Evolutionary conservation across 2,797 vertebrate genomes (phyloP).

Genomic region (Triplophysa yarkandensis): DNA sequence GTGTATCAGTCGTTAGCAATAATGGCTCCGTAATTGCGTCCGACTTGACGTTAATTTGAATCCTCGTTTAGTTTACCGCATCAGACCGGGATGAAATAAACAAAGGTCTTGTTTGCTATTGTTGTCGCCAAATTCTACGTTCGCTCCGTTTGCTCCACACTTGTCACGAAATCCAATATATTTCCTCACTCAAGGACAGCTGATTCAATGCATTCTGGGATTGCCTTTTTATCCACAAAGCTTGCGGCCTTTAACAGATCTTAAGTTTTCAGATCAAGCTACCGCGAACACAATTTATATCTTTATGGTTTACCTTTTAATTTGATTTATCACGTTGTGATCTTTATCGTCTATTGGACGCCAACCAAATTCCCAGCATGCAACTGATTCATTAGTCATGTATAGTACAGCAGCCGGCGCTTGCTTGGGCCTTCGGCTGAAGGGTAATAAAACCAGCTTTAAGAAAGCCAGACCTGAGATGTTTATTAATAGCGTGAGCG

Average conservation of each 20-base stretch:
- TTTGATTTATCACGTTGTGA: not conserved
- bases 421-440: slow-evolving; percentile 42
- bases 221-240: not conserved
- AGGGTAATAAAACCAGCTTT: slow-evolving; percentile 51
- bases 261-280: no score
- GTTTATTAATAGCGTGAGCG: slow-evolving; percentile 76
- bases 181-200: not conserved
- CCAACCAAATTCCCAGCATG: slow-evolving; percentile 31
- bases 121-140: slow-evolving; percentile 36
- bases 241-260: no score
- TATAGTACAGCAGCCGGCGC: slow-evolving; percentile 22
- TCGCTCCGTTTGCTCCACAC: not conserved
- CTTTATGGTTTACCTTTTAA: slow-evolving; percentile 37
- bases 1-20: slow-evolving; percentile 69
- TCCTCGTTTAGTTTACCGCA: slow-evolving; percentile 63
- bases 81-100: slow-evolving; percentile 66
- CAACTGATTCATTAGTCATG: slow-evolving; percentile 16
- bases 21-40: slow-evolving; percentile 68
- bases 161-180: not conserved
- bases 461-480: slow-evolving; percentile 65
- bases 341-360: slow-evolving; percentile 29
- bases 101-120: slow-evolving; percentile 53
- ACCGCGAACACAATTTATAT: slow-evolving; percentile 19
- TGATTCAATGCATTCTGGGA: not conserved
- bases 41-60: slow-evolving; percentile 65